phyloP scores from a whole-genome alignment of 2,888 invertebrate species.

The Druceiella hillmani region DNA sequence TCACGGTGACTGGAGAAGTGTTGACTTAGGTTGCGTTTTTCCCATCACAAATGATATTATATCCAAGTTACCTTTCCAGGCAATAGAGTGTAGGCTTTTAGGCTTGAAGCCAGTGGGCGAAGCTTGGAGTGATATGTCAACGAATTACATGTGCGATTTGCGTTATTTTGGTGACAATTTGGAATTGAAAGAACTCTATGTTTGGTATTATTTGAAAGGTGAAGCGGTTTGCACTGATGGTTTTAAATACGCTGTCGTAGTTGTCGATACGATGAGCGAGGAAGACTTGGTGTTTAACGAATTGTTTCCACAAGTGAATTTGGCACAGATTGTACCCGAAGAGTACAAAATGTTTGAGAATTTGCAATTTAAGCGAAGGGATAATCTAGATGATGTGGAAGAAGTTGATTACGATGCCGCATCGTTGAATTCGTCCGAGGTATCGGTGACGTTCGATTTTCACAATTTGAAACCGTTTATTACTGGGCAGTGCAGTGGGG shows the following conservation, averaged over 20 bases:
- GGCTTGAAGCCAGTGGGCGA: constrained; percentile 44
- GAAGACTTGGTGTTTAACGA: constrained; percentile 44
- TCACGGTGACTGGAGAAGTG: constrained; percentile 51
- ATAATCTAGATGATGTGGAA: constrained; percentile 9
- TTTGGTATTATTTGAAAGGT: constrained; percentile 39
- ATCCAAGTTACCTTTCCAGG: constrained; percentile 55
- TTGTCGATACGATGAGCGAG: constrained; percentile 42
- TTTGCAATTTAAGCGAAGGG: constrained; percentile 22
- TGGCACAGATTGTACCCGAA: constrained; percentile 31
- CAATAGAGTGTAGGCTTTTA: constrained; percentile 57
- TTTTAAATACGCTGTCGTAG: constrained; percentile 43
- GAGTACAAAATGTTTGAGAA: constrained; percentile 19
- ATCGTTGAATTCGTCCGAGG: no score
- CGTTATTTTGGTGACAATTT: constrained; percentile 36
- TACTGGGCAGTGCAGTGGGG: constrained; percentile 29
- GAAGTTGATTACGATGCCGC: constrained; percentile 22
- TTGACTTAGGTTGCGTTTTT: constrained; percentile 37
- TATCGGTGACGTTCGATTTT: no score
- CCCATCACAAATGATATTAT: constrained; percentile 47
- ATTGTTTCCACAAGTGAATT: constrained; percentile 44
- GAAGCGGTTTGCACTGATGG: constrained; percentile 35
- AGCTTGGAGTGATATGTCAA: constrained; percentile 49
- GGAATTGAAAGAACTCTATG: constrained; percentile 38
- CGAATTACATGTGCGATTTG: constrained; percentile 46
- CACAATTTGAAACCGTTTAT: constrained; percentile 30